Percentiles rank a stretch among this genome's conserved stretches.
Conservation (phyloP, 2,888 invertebrate genomes). For the Drosophila algonquin region DNA sequence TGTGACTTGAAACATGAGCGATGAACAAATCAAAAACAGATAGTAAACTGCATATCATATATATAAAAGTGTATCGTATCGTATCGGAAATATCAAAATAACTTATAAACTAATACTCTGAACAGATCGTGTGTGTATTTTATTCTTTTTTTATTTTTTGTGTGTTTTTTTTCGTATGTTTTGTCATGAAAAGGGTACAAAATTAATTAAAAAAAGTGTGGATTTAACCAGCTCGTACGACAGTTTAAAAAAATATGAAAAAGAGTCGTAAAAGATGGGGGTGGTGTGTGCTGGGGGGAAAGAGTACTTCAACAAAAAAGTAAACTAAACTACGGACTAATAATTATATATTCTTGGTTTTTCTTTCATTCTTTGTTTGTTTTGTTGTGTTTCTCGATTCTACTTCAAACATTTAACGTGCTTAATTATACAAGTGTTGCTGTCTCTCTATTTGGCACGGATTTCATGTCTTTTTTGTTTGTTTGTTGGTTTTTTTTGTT, state of each 20-base stretch:
- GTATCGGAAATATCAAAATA: constrained; percentile 34
- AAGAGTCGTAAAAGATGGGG: constrained; percentile 37
- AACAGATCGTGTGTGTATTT: constrained; percentile 31
- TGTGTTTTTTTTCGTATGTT: constrained; percentile 2
- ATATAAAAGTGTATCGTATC: constrained; percentile 17
- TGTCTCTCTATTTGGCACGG: constrained; percentile 71
- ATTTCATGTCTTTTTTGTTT: constrained; percentile 66
- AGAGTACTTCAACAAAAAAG: constrained; percentile 60
- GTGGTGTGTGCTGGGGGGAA: background rate
- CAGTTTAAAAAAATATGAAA: constrained; percentile 42
- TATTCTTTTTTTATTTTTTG: constrained; percentile 2
- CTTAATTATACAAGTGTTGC: constrained; percentile 47
- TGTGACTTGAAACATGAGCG: constrained; percentile 73
- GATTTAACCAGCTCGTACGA: constrained; percentile 44
- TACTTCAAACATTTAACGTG: constrained; percentile 71
- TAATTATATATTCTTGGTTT: constrained; percentile 37
- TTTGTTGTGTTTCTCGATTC: constrained; percentile 9
- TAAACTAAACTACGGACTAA: constrained; percentile 58
- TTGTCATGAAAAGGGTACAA: constrained; percentile 29
- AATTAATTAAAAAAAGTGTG: constrained; percentile 30
- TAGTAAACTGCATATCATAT: constrained; percentile 45
- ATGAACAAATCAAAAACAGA: constrained; percentile 76
- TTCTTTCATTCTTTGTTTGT: constrained; percentile 11
- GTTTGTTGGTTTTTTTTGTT: constrained; percentile 5
- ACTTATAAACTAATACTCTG: constrained; percentile 42